A percentile compares a stretch with the other conserved stretches of the same genome.
Conservation (phyloP, 2,113 vertebrate species). For the Ceuthmochares aereus region DNA sequence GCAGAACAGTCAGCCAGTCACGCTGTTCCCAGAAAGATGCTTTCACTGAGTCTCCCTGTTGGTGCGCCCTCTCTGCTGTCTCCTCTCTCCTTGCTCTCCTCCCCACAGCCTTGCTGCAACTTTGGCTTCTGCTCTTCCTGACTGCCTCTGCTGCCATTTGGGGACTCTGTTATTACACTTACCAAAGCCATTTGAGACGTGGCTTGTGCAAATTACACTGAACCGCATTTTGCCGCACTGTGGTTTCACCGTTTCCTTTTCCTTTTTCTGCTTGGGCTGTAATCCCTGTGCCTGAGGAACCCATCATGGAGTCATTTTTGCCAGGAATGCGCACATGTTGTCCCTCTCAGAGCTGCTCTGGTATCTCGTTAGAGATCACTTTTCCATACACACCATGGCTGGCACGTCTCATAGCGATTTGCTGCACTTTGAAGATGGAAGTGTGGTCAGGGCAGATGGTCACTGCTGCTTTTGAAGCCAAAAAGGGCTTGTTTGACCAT, state of each 20-base stretch:
- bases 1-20: neutral
- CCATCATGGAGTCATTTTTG: neutral
- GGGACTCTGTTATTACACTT: neutral
- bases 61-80: neutral
- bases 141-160: neutral
- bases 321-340: slow-evolving; percentile 8
- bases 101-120: neutral
- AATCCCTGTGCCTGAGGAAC: neutral
- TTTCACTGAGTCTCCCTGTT: fast-evolving
- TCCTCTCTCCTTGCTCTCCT: neutral
- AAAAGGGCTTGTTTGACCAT: neutral
- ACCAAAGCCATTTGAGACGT: neutral
- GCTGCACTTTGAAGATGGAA: neutral
- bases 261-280: neutral
- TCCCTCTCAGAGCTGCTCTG: neutral
- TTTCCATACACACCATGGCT: neutral
- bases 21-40: neutral
- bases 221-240: neutral
- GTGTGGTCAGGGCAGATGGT: neutral
- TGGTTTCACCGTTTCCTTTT: slow-evolving; percentile 26
- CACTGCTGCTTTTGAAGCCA: neutral
- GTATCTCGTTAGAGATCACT: neutral
- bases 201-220: neutral
- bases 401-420: neutral
- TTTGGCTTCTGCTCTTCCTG: neutral